phyloP scores from a whole-genome alignment of 2,888 invertebrate species.

The Ferrisia virgata region DNA sequence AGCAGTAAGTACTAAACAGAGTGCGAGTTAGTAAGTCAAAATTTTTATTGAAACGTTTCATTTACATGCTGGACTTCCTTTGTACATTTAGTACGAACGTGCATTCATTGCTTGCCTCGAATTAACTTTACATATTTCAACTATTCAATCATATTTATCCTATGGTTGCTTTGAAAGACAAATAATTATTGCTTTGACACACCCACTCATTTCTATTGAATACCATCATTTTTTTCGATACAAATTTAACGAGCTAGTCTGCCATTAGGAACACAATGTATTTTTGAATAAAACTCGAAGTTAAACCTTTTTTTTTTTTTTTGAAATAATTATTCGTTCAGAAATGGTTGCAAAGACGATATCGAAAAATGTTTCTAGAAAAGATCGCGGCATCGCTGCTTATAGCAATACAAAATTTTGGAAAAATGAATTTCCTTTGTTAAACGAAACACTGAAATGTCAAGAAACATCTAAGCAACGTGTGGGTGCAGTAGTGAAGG shows the following conservation, averaged over 20 bases:
- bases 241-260: background rate
- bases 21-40: too few relatives aligned
- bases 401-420: slow-evolving; percentile 1
- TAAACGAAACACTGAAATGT: background rate
- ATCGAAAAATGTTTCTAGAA: background rate
- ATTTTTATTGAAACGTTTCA: too few relatives aligned
- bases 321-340: background rate
- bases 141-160: background rate
- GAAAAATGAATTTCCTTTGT: slow-evolving; percentile 26
- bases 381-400: background rate
- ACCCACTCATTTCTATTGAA: background rate
- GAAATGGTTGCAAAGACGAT: background rate
- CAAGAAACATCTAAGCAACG: slow-evolving; percentile 17
- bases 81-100: too few relatives aligned
- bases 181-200: background rate
- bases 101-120: too few relatives aligned
- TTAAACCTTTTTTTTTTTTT: too few relatives aligned
- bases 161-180: background rate
- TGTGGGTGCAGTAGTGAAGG: slow-evolving; percentile 48
- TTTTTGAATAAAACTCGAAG: too few relatives aligned
- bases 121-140: too few relatives aligned
- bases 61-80: too few relatives aligned
- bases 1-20: too few relatives aligned
- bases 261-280: too few relatives aligned
- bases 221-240: background rate